Percentiles rank a stretch among this genome's conserved stretches.
Evolutionary conservation across 2,888 invertebrate genomes (phyloP).

Genomic region (Dryadula phaetusa): DNA sequence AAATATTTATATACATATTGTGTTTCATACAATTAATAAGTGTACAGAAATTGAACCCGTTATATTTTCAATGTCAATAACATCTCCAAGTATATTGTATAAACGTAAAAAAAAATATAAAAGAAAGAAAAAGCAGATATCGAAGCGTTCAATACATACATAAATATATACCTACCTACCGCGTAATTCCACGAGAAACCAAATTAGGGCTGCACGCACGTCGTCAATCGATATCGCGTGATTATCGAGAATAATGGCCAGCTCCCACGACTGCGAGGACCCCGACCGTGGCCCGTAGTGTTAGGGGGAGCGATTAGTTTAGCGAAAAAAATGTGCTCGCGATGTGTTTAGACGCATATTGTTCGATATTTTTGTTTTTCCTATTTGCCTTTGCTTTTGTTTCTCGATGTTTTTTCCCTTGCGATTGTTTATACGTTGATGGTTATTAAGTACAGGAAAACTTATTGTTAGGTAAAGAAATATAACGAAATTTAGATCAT

Average conservation of each 20-base stretch:
- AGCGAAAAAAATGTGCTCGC: slow-evolving; percentile 36
- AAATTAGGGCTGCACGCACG: slow-evolving; percentile 72
- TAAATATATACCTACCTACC: slow-evolving; percentile 14
- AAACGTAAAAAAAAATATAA: too few species aligned
- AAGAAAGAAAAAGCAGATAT: slow-evolving; percentile 10
- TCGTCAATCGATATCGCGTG: slow-evolving; percentile 76
- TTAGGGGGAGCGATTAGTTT: slow-evolving; percentile 47
- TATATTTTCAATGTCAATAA: not conserved
- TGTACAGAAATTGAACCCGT: not conserved
- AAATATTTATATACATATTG: too few species aligned
- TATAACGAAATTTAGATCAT: too few species aligned
- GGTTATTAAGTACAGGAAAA: not conserved
- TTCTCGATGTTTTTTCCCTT: not conserved
- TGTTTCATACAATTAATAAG: too few species aligned
- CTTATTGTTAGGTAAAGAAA: too few species aligned
- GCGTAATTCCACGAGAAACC: slow-evolving; percentile 46
- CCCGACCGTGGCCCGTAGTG: slow-evolving; percentile 52
- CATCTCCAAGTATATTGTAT: too few species aligned
- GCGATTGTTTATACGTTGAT: not conserved
- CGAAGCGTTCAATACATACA: slow-evolving; percentile 21
- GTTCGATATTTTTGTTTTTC: not conserved
- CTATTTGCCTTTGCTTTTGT: not conserved
- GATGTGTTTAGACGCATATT: slow-evolving; percentile 22
- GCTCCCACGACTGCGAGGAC: slow-evolving; percentile 53
- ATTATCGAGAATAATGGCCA: slow-evolving; percentile 75